Conservation (phyloP, 2,113 vertebrate species). For the Pheucticus melanocephalus region DNA sequence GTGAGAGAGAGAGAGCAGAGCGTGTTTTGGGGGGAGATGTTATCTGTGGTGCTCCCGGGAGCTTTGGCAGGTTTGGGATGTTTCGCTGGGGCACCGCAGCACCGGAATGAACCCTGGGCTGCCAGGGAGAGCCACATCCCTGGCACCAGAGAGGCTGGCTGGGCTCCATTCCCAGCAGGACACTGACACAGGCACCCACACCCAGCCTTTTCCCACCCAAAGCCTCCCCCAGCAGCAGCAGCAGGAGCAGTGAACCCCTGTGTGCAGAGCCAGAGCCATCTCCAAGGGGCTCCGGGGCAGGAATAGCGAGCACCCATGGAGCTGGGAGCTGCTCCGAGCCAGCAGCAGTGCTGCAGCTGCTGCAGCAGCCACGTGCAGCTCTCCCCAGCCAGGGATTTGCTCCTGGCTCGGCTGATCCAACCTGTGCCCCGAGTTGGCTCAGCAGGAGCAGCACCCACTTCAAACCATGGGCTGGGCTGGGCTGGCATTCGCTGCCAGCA, state of each 20-base stretch:
- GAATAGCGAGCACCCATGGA: neutral
- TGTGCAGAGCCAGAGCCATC: neutral
- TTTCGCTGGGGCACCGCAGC: neutral
- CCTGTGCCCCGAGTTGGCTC: neutral
- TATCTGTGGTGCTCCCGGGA: neutral
- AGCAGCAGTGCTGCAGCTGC: neutral
- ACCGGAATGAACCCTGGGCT: accelerated
- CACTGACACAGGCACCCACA: neutral
- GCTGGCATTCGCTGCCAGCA: neutral
- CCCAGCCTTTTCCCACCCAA: neutral
- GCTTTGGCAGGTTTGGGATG: neutral
- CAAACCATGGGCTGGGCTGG: neutral
- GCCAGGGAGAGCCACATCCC: neutral
- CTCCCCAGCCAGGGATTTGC: neutral
- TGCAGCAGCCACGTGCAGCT: neutral
- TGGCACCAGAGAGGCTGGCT: neutral
- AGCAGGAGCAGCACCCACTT: neutral
- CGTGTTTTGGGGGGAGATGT: neutral
- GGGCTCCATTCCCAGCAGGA: neutral
- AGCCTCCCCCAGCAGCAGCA: neutral
- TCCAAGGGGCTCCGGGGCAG: neutral
- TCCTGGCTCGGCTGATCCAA: neutral
- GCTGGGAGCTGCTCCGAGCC: neutral
- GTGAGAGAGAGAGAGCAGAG: neutral
- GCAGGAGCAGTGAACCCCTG: neutral